Conservation (phyloP, 2,113 vertebrate genomes). For the Deroptyus accipitrinus region DNA sequence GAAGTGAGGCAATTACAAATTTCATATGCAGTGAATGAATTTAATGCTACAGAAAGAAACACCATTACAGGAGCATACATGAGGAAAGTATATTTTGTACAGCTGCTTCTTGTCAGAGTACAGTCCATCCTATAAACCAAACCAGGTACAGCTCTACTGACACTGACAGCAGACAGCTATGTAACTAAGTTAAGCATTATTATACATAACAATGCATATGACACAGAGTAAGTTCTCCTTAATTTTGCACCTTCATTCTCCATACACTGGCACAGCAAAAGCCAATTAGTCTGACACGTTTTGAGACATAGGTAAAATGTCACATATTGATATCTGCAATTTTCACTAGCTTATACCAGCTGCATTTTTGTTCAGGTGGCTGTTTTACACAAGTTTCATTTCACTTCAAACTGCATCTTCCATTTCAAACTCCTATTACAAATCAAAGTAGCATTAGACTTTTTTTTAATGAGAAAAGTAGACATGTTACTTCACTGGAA, state of each 20-base stretch:
- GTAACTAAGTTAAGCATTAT: neutral
- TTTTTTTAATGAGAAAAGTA: neutral
- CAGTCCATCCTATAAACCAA: neutral
- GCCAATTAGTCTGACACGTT: neutral
- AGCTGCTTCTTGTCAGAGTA: neutral
- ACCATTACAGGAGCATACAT: neutral
- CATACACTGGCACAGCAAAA: neutral
- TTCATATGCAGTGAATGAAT: neutral
- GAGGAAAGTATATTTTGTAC: neutral
- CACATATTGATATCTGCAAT: neutral
- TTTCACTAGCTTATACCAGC: neutral
- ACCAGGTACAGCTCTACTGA: neutral
- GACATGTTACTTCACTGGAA: neutral
- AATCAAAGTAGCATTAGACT: neutral
- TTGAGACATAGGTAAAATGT: neutral
- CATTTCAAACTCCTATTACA: neutral
- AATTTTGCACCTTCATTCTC: neutral
- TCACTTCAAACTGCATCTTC: neutral
- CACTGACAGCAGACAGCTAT: neutral
- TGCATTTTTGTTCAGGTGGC: neutral
- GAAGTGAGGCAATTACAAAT: neutral
- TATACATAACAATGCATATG: neutral
- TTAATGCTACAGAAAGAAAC: neutral
- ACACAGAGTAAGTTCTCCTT: neutral
- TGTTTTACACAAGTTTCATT: neutral